These are phyloP conservation scores for Scartelaos histophorus DNA, from an alignment of 2,113 vertebrate genomes.

Conservation along the genomic window DNA sequence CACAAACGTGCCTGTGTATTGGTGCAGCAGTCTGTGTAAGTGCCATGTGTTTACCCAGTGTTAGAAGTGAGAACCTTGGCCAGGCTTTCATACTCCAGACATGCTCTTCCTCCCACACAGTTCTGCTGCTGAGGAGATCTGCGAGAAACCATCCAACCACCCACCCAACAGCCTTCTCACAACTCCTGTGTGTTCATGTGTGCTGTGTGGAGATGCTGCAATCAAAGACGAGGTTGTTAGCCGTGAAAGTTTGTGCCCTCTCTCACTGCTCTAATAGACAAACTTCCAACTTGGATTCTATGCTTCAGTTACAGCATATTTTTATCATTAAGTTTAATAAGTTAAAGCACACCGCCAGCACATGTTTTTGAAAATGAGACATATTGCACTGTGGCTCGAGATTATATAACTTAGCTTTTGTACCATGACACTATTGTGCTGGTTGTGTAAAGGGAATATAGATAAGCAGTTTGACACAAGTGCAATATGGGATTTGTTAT, in stretches of 20 bases:
- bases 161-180: conserved; percentile 59
- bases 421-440: too few species aligned
- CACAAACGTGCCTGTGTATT: conserved; percentile 12
- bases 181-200: conserved; percentile 35
- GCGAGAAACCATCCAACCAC: conserved; percentile 55
- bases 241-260: conserved; percentile 14
- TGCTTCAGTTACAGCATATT: background rate
- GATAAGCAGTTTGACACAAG: background rate
- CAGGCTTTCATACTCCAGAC: conserved; percentile 64
- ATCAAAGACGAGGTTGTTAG: conserved; percentile 38
- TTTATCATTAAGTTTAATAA: conserved; percentile 5
- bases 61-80: conserved; percentile 68
- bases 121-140: conserved; percentile 62
- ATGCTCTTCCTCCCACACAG: conserved; percentile 65
- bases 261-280: background rate
- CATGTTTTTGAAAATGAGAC: conserved; percentile 1
- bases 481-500: background rate
- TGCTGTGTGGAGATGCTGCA: conserved; percentile 32
- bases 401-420: background rate
- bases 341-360: background rate
- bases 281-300: conserved; percentile 11
- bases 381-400: background rate
- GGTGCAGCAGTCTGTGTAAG: conserved; percentile 23
- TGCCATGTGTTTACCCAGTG: conserved; percentile 60
- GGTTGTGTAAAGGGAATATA: too few species aligned